Evolutionary conservation across 2,797 vertebrate genomes (phyloP).

Genomic region (Buphagus erythrorhynchus): DNA sequence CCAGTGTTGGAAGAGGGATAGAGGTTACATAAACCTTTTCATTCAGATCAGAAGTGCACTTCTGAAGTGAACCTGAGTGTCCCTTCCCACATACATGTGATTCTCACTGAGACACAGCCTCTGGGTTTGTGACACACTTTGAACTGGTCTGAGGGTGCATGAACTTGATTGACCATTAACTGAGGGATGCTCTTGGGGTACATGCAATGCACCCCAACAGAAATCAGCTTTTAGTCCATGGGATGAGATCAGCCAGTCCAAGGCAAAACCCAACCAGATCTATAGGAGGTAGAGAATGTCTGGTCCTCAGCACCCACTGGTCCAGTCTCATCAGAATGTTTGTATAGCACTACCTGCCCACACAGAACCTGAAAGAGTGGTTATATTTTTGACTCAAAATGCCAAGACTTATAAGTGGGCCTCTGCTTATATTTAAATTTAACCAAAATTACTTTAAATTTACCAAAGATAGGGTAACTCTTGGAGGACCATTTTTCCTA

Average conservation of each 20-base stretch:
- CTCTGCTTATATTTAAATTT: not conserved
- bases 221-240: not conserved
- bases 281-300: fast-evolving
- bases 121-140: fast-evolving
- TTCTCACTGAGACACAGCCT: fast-evolving
- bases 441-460: not conserved
- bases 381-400: not conserved
- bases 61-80: not conserved
- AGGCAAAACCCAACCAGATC: not conserved
- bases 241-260: not conserved
- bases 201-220: not conserved
- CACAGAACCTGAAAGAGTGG: not conserved
- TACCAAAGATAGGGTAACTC: not conserved
- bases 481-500: not conserved
- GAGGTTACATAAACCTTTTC: not conserved
- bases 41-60: not conserved
- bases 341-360: not conserved
- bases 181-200: not conserved
- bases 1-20: not conserved
- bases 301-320: not conserved
- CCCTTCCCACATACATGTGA: not conserved
- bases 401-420: not conserved
- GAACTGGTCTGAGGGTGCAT: not conserved
- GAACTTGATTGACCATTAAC: not conserved
- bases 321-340: fast-evolving